A percentile compares a stretch with the other conserved stretches of the same genome.
Evolutionary conservation across 2,797 vertebrate genomes (phyloP).

Genomic region (Silurus aristotelis): DNA sequence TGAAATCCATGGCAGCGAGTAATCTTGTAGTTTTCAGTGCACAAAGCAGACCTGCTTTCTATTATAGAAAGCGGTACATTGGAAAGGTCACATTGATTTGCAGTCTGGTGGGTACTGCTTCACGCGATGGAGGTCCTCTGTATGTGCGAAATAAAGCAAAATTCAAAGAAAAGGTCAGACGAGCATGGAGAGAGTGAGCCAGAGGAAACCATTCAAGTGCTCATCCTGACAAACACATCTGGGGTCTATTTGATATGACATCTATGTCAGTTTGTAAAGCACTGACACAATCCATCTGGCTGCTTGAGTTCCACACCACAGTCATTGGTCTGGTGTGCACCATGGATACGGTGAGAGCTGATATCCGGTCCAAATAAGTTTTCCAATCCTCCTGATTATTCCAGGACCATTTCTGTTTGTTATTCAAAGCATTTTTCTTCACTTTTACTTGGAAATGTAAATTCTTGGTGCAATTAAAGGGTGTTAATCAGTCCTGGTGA

Average conservation of each 20-base stretch:
- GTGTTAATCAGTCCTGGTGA: neutral
- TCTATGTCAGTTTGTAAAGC: conserved; percentile 32
- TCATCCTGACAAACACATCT: conserved; percentile 43
- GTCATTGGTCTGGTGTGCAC: neutral
- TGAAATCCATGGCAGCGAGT: neutral
- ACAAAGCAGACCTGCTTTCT: conserved; percentile 27
- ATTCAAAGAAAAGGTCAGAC: conserved; percentile 23
- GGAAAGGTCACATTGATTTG: conserved; percentile 51
- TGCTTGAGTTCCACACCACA: conserved; percentile 4
- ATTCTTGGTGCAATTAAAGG: neutral
- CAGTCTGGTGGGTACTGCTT: conserved; percentile 31
- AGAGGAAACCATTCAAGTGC: conserved; percentile 27
- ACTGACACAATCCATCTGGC: conserved; percentile 51
- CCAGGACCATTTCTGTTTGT: neutral
- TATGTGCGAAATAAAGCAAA: conserved; percentile 31
- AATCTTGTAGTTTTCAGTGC: conserved; percentile 11
- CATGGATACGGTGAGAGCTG: conserved; percentile 12
- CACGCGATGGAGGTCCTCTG: conserved; percentile 14
- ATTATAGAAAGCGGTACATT: conserved; percentile 21
- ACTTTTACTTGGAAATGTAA: neutral
- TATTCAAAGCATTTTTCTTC: neutral
- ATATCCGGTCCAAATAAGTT: conserved; percentile 6
- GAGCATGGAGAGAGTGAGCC: conserved; percentile 15
- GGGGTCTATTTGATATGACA: conserved; percentile 43
- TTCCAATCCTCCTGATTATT: neutral